Percentiles rank a stretch among this genome's conserved stretches.
Conservation (phyloP, 2,113 vertebrate genomes). For the Gasterosteus nipponicus region DNA sequence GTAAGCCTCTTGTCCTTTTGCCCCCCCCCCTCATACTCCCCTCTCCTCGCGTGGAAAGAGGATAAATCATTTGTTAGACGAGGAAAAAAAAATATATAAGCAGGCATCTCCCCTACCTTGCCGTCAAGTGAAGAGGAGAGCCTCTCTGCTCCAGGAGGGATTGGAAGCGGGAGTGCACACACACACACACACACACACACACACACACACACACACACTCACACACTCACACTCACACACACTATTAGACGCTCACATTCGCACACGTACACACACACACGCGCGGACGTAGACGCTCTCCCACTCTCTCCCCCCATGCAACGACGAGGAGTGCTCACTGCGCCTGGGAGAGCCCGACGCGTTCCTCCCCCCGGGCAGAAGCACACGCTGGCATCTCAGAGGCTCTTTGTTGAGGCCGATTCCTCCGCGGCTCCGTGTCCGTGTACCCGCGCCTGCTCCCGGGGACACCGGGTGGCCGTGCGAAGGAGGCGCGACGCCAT, state of each 20-base stretch:
- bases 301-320: slow-evolving; percentile 38
- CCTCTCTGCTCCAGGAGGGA: slow-evolving; percentile 76
- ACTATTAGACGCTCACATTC: slow-evolving; percentile 60
- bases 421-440: slow-evolving; percentile 69
- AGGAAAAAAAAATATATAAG: slow-evolving; percentile 12
- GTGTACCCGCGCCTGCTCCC: slow-evolving; percentile 63
- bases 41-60: slow-evolving; percentile 41
- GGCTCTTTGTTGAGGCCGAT: slow-evolving; percentile 79
- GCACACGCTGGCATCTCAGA: slow-evolving; percentile 80
- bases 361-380: slow-evolving; percentile 82
- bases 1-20: slow-evolving; percentile 61
- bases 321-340: slow-evolving; percentile 74
- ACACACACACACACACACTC: slow-evolving; percentile 58
- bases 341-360: slow-evolving; percentile 83
- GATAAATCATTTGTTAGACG: slow-evolving; percentile 53
- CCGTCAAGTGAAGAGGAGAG: slow-evolving; percentile 75
- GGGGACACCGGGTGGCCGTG: slow-evolving; percentile 48
- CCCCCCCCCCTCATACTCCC: slow-evolving; percentile 14
- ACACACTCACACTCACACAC: slow-evolving; percentile 66
- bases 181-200: no score
- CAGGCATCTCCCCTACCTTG: slow-evolving; percentile 78
- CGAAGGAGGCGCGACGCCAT: slow-evolving; percentile 69
- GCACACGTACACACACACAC: slow-evolving; percentile 42
- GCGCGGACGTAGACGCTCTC: slow-evolving; percentile 56
- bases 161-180: slow-evolving; percentile 68